Conservation (phyloP, 1,140 invertebrate species). For the Anastrepha obliqua region DNA sequence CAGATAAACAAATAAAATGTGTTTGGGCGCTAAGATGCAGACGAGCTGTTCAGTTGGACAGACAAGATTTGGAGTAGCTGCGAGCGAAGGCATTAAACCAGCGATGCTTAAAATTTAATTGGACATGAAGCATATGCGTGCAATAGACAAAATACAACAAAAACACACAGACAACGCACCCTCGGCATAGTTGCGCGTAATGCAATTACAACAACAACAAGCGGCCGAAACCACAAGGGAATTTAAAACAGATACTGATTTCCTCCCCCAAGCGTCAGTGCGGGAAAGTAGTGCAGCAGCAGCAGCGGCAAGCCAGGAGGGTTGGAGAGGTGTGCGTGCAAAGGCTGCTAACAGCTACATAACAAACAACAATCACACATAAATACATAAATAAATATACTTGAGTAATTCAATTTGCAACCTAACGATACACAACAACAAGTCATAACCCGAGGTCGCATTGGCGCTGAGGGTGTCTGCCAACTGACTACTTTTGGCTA, state of each 20-base stretch:
- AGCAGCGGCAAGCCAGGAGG: neutral
- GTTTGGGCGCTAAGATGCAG: neutral
- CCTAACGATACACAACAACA: constrained; percentile 57
- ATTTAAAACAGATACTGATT: constrained; percentile 41
- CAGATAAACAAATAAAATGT: constrained; percentile 36
- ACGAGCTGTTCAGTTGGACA: neutral
- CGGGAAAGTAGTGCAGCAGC: neutral
- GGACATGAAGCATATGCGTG: constrained; percentile 58
- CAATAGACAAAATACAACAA: constrained; percentile 47
- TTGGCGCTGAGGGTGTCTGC: constrained; percentile 17
- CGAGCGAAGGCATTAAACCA: constrained; percentile 53
- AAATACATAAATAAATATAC: constrained; percentile 39
- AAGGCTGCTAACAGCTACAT: neutral
- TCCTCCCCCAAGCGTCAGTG: neutral
- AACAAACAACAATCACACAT: constrained; percentile 44
- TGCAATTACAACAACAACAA: constrained; percentile 20
- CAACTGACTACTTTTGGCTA: neutral
- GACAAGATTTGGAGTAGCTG: neutral
- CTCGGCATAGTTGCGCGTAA: neutral
- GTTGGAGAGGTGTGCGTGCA: neutral
- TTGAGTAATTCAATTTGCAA: constrained; percentile 57
- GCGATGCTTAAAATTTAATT: constrained; percentile 59
- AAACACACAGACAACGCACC: neutral
- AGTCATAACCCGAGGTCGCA: constrained; percentile 11
- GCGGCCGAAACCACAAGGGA: constrained; percentile 33